phyloP scores from a whole-genome alignment of 2,797 vertebrate genomes.

The Pseudotriccus pelzelni region DNA sequence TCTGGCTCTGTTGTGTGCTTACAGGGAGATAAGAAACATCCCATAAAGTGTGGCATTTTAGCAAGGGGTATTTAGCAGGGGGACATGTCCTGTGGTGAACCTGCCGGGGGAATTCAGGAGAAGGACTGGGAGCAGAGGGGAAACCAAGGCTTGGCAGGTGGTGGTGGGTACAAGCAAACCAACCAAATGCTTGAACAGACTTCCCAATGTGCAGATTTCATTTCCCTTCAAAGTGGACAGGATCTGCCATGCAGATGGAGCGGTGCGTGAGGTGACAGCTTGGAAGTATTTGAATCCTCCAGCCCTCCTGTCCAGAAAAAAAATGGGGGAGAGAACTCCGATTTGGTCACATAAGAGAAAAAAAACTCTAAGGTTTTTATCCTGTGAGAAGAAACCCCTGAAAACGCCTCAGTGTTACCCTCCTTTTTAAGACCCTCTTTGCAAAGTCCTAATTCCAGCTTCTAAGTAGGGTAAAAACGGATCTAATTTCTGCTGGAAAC shows the following conservation, averaged over 20 bases:
- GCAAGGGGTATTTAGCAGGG: not conserved
- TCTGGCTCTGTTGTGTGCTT: not conserved
- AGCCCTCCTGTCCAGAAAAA: not conserved
- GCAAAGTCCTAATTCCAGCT: not conserved
- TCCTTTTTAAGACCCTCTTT: not conserved
- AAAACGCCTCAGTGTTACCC: not conserved
- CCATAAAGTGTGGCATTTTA: accelerated
- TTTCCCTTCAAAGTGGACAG: not conserved
- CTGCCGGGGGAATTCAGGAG: not conserved
- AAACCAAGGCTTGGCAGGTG: not conserved
- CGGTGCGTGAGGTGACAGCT: not conserved
- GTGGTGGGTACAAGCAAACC: not conserved
- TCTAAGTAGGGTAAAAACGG: not conserved
- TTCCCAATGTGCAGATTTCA: not conserved
- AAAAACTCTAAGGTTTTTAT: not conserved
- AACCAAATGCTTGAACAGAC: not conserved
- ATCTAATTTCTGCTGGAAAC: not conserved
- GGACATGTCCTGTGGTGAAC: not conserved
- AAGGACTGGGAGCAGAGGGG: not conserved
- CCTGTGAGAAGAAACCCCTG: not conserved
- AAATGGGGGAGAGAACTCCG: not conserved
- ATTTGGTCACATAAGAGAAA: not conserved
- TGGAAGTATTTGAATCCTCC: not conserved
- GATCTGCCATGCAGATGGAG: not conserved
- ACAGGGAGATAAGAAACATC: not conserved